Conservation (phyloP, 2,113 vertebrate species). For the Passer montanus region DNA sequence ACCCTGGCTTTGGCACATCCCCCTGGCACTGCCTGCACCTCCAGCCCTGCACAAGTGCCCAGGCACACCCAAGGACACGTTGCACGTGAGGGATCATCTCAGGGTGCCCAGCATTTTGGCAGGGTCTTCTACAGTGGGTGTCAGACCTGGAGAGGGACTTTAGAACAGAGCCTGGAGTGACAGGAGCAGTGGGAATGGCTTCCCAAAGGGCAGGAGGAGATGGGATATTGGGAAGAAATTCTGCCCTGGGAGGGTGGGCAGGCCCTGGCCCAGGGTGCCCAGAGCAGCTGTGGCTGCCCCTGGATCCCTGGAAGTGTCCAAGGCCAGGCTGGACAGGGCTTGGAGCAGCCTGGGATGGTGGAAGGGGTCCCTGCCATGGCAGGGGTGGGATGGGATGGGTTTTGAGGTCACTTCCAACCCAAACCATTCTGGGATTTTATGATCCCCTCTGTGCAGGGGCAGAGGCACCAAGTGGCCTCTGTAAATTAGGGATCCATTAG, state of each 20-base stretch:
- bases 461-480: neutral
- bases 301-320: neutral
- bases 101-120: neutral
- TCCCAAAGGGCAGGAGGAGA: neutral
- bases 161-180: neutral
- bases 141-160: neutral
- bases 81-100: fast-evolving
- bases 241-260: fast-evolving
- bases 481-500: neutral
- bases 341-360: fast-evolving
- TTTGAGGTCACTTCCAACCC: neutral
- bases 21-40: neutral
- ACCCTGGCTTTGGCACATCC: neutral
- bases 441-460: neutral
- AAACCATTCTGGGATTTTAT: neutral
- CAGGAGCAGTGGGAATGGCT: neutral
- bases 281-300: neutral
- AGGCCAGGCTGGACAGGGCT: fast-evolving
- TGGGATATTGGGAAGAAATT: neutral
- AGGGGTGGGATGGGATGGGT: fast-evolving
- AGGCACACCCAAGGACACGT: neutral
- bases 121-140: neutral
- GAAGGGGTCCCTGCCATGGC: neutral
- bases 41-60: neutral
- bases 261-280: neutral